Evolutionary conservation across 2,113 vertebrate genomes (phyloP), one percentile per base, ranked within the genome.

Genomic region (Pelobates fuscus): DNA sequence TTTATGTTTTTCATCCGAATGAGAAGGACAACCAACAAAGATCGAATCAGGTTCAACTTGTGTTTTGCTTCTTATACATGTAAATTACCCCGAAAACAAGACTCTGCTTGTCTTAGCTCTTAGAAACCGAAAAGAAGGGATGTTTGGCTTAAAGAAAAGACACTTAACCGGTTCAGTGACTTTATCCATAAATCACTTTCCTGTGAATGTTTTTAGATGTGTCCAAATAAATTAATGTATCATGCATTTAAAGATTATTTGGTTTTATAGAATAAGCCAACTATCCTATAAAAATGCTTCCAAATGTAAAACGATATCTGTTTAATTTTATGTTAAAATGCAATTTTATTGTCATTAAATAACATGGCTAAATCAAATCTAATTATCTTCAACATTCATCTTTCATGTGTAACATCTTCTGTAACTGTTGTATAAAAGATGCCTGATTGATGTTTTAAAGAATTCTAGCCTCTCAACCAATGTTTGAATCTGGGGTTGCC

Each of bases 401-500:
- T 68, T 37, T 58, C 18, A 21, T 57, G 26, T 68, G 21, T 58
- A 18, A 7, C 11, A 18, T 57, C 37, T 58, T 70, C 15, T 26
- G 52, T 41, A 8, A 3, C 12, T 44, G 23, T 59, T 21, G 27
- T 18, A 59, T 58, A 70, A 70, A 59, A 20, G 20, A 30, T 23
- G 8, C 15, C 20, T 59, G 68, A 60, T 70, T 70, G 68, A 70
- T 70, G 68, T 70, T 49, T 46, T 46, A 60, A 61, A 61, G 69
- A 71, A 61, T 21, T 41, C 37, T 61, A 55, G 32, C 57, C 41
- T 46, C 23, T 61, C 57, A 2, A 10, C 41, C 25, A 61, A 61
- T 49, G 69, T 71, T 61, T 71, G 69, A 61, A 71, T 61, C 43
- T 61, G 57, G 41, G 41, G 69, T 71, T 71, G 58, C 57, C 57